A percentile compares a stretch with the other conserved stretches of the same genome.
Evolutionary conservation across 2,113 vertebrate species (phyloP).

Genomic region (Grammomys dolichurus): DNA sequence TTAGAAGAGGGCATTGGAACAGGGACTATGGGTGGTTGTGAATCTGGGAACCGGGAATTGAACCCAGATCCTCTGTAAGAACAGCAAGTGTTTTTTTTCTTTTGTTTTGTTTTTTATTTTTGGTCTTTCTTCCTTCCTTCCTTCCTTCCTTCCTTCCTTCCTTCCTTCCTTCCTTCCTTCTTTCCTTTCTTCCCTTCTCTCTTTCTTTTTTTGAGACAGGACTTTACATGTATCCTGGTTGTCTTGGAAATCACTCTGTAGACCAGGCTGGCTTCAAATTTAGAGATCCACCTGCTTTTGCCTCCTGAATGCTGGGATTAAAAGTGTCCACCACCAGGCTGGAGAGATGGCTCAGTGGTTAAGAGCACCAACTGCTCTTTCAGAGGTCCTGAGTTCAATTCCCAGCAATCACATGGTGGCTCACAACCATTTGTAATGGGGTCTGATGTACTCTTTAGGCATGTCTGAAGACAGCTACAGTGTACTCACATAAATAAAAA

Average conservation of each 20-base stretch:
- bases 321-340: neutral
- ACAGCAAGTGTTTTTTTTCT: neutral
- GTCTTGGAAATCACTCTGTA: neutral
- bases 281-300: neutral
- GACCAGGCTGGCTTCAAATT: neutral
- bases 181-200: no score
- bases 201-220: neutral
- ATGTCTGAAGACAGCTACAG: no score
- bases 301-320: neutral
- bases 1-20: neutral
- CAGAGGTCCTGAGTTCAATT: no score
- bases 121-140: neutral
- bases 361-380: no score
- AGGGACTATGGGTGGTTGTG: no score
- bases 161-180: no score
- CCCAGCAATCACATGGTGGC: no score
- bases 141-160: no score
- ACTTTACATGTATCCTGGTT: neutral
- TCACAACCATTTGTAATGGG: no score
- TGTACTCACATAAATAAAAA: no score
- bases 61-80: neutral
- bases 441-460: no score
- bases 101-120: neutral
- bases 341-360: no score
- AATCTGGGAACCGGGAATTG: neutral